Evolutionary conservation across 1,140 invertebrate species (phyloP).

Genomic region (Helicoverpa armigera): DNA sequence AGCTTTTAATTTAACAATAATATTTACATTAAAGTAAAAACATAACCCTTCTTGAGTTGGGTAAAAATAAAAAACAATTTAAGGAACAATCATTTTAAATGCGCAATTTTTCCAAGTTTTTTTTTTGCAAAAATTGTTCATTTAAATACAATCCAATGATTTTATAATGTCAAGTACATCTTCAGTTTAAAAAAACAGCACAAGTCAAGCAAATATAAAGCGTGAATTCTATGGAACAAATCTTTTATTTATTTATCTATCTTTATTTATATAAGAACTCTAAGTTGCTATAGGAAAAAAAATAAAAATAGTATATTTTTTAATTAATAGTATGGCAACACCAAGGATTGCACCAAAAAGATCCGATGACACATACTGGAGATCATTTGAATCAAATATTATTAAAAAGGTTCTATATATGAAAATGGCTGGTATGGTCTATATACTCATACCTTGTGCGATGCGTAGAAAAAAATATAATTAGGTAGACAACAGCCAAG

Average conservation of each 20-base stretch:
- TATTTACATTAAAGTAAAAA: neutral
- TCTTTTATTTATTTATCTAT: slow-evolving; percentile 11
- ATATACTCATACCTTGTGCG: neutral
- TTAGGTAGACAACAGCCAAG: too few relatives aligned
- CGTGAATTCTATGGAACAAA: slow-evolving; percentile 7
- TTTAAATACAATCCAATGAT: neutral
- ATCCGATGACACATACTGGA: slow-evolving; percentile 46
- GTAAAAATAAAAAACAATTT: neutral
- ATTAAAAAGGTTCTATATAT: slow-evolving; percentile 1
- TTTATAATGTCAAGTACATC: neutral
- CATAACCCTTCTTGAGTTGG: too few relatives aligned
- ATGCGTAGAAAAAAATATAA: too few relatives aligned
- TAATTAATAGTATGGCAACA: slow-evolving; percentile 49
- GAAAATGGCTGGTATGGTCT: neutral
- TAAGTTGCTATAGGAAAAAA: slow-evolving; percentile 35
- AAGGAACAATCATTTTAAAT: neutral
- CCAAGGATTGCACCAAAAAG: slow-evolving; percentile 50
- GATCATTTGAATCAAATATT: slow-evolving; percentile 47
- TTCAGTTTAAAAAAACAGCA: neutral
- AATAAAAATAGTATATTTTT: slow-evolving; percentile 47
- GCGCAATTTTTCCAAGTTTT: neutral
- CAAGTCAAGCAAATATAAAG: neutral
- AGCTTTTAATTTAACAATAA: slow-evolving; percentile 9
- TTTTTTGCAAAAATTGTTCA: neutral
- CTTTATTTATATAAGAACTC: neutral